Evolutionary conservation across 1,140 invertebrate species (phyloP), one percentile per base, ranked within the genome.

Genomic region (Drosophila athabasca): DNA sequence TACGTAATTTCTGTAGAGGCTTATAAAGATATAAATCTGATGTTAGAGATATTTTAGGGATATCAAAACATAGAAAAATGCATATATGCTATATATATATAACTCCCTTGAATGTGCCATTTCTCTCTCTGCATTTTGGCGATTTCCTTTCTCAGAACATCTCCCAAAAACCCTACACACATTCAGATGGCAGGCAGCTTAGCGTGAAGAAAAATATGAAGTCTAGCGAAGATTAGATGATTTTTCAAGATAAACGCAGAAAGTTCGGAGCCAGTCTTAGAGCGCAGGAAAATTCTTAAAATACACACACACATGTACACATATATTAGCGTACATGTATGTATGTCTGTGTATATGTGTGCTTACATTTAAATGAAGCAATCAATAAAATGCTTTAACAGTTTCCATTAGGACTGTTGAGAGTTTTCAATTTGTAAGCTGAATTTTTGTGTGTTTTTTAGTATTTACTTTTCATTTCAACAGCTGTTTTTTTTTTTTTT

Each of bases 201-300:
- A 87, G 71, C 79, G 74, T 76, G 76, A 87, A 72, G 76, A 87
- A 87, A 88, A 83, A 87, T 88, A 88, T 87, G 78, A 87, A 88
- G 83, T 88, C 83, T 87, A 72, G 82, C 78, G 72, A 75, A 88
- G 83, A 87, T 87, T 83, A 87, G 82, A 87, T 87, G 76, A 87
- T 88, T 88, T 87, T 88, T 87, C 82, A 88, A 73, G 83, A 87
- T 87, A 87, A 87, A 57, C 62, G 69, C 75, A 68, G 59, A 64
- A 71, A 81, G 65, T 81, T 78, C 53, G 72, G 66, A 62, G 64
- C 50, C 72, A 67, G 71, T 72, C 68, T 68, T 65, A 8, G 68
- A 26, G 11, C 11, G 17, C 22, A 39, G 39, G 39, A 24, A 31
- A 39, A 49, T 9, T n/a, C 31, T 17, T 13, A 39, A 39, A 39